Percentiles rank a stretch among this genome's conserved stretches.
Conservation (phyloP, 2,888 invertebrate species). For the Oxytorus armatus region DNA sequence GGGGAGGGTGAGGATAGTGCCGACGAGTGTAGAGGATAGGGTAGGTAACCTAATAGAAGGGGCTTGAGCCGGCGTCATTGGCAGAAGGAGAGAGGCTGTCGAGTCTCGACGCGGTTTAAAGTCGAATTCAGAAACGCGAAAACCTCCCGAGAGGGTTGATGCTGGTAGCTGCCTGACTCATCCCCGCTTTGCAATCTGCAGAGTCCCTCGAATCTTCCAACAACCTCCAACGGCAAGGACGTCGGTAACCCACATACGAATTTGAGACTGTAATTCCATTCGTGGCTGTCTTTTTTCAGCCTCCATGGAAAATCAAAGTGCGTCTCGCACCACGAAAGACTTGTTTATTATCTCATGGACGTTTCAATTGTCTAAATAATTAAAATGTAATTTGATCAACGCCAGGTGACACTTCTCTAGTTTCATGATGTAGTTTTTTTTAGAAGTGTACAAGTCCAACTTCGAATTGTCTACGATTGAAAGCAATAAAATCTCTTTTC, state of each 20-base stretch:
- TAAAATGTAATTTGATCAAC: neutral
- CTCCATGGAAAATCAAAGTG: slow-evolving; percentile 37
- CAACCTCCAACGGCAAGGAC: slow-evolving; percentile 62
- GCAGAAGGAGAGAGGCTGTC: slow-evolving; percentile 81
- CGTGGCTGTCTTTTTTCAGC: slow-evolving; percentile 57
- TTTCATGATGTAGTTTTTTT: neutral
- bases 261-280: slow-evolving; percentile 68
- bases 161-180: slow-evolving; percentile 59
- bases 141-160: slow-evolving; percentile 76
- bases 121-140: slow-evolving; percentile 81
- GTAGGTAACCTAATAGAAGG: slow-evolving; percentile 83
- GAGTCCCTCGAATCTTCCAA: slow-evolving; percentile 55
- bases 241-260: slow-evolving; percentile 69
- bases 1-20: slow-evolving; percentile 76
- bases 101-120: slow-evolving; percentile 81
- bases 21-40: slow-evolving; percentile 75
- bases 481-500: too few species aligned
- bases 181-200: slow-evolving; percentile 51
- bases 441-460: neutral
- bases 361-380: neutral
- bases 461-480: too few species aligned
- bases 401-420: neutral
- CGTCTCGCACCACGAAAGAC: slow-evolving; percentile 17
- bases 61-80: slow-evolving; percentile 83
- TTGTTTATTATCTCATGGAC: slow-evolving; percentile 15